Conservation (phyloP, 2,113 vertebrate genomes). For the Boleophthalmus pectinirostris region DNA sequence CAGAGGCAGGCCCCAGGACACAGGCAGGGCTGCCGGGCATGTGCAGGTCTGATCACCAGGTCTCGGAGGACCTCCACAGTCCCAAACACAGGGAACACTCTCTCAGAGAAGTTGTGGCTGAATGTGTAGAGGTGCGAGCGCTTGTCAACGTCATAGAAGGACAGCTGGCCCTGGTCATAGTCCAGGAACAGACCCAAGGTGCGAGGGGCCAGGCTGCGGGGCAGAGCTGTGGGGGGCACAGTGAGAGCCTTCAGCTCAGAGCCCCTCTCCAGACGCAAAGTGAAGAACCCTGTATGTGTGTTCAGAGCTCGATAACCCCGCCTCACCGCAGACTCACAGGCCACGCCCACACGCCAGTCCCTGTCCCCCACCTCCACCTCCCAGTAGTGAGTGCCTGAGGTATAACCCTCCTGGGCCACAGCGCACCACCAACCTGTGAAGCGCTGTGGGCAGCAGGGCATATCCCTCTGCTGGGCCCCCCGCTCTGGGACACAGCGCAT, state of each 20-base stretch:
- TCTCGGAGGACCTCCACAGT: slow-evolving; percentile 76
- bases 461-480: slow-evolving; percentile 33
- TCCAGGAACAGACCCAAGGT: slow-evolving; percentile 78
- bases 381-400: slow-evolving; percentile 80
- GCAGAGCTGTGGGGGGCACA: slow-evolving; percentile 61
- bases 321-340: slow-evolving; percentile 78
- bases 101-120: slow-evolving; percentile 73
- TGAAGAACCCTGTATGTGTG: slow-evolving; percentile 73
- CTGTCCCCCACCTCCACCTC: slow-evolving; percentile 83
- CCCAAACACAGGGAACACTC: slow-evolving; percentile 76
- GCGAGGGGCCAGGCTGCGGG: slow-evolving; percentile 50
- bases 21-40: slow-evolving; percentile 65
- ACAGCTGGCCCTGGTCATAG: slow-evolving; percentile 78
- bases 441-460: slow-evolving; percentile 40
- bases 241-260: slow-evolving; percentile 74
- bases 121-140: slow-evolving; percentile 79
- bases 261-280: slow-evolving; percentile 77
- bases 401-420: slow-evolving; percentile 60
- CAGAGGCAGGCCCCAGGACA: slow-evolving; percentile 77
- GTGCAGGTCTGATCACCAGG: slow-evolving; percentile 68
- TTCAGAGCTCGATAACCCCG: slow-evolving; percentile 76
- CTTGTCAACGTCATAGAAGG: slow-evolving; percentile 77
- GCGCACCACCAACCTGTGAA: slow-evolving; percentile 78
- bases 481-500: slow-evolving; percentile 81
- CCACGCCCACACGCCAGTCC: slow-evolving; percentile 89